Base-by-base conservation (phyloP, 2,113 vertebrate genomes). In the Arenaria interpres region DNA sequence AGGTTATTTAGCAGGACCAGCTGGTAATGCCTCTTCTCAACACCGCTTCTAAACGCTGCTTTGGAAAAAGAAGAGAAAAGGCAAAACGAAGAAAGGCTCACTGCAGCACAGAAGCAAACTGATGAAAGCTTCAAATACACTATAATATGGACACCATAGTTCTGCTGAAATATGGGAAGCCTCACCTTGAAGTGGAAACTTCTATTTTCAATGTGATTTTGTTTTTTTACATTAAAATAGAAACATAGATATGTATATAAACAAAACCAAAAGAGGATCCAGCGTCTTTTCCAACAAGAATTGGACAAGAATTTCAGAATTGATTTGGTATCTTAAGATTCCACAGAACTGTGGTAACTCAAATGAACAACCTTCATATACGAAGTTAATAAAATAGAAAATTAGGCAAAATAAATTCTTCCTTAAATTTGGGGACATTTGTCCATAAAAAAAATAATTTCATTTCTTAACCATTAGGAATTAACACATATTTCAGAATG, bases 1-100 rank as follows among this genome's bases (percentile, higher is more conserved):
- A 97, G 93, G 96, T 97, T 98, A 98, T 97, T 98, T 96, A 97
- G 95, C 96, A 89, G 93, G 91, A 94, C 88, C 97, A 98, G 96
- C 96, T 97, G 97, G 96, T 96, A 97, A 94, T 39, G 57, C 57
- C 95, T 95, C 96, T 88, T 88, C 97, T 96, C 94, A 88, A 97
- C 78, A 96, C 78, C 56, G 89, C 76, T 93, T 92, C 83, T 75
- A 93, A 96, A 95, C 50, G 50, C 53, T 94, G 85, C 94, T 92
- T 88, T 83, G 56, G 75, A 94, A 88, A 81, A 81, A 59, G 17
- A 19, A 37, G 28, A 33, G 73, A 74, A 92, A 80, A 87, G 41
- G 12, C 13, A 13, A n/a, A 43, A 22, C 33, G 6, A 25, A 59
- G 72, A 88, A 90, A 74, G 60, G 51, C 37, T 91, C 71, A 67